Conservation (phyloP, 2,113 vertebrate genomes). For the Chitala chitala region DNA sequence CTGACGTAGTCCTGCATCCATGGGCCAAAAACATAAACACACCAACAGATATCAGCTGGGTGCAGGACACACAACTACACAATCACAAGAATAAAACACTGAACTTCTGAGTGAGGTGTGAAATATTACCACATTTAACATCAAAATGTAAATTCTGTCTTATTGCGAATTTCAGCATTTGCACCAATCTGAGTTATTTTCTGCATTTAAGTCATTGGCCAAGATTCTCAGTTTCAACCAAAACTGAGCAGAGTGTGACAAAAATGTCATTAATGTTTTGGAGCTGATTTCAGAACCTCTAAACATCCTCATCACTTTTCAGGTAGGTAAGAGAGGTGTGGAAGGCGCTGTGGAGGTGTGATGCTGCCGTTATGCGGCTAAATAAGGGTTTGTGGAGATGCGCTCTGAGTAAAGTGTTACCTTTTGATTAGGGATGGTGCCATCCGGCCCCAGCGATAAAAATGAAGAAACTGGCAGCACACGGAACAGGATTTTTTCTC, state of each 20-base stretch:
- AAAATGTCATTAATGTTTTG: neutral
- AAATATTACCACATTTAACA: no score
- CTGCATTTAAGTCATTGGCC: no score
- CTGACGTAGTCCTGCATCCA: no score
- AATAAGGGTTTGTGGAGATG: constrained; percentile 12
- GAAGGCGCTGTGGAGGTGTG: neutral
- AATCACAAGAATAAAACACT: no score
- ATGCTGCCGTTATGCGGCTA: neutral
- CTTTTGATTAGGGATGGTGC: neutral
- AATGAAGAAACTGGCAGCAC: neutral
- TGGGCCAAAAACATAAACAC: no score
- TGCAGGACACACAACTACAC: no score
- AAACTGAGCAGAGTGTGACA: neutral
- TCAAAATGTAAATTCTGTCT: no score
- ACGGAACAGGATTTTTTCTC: neutral
- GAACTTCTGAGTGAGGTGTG: no score
- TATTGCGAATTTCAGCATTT: no score
- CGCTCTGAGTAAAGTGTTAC: constrained; percentile 9
- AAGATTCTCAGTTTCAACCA: neutral
- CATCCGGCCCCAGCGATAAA: constrained; percentile 8
- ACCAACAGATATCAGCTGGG: no score
- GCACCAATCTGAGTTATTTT: no score
- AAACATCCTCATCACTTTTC: neutral
- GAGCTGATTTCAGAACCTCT: neutral
- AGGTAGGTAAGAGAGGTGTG: neutral